These are phyloP conservation scores for Charadrius vociferus DNA, from an alignment of 2,113 vertebrate genomes.

Conservation along the genomic window DNA sequence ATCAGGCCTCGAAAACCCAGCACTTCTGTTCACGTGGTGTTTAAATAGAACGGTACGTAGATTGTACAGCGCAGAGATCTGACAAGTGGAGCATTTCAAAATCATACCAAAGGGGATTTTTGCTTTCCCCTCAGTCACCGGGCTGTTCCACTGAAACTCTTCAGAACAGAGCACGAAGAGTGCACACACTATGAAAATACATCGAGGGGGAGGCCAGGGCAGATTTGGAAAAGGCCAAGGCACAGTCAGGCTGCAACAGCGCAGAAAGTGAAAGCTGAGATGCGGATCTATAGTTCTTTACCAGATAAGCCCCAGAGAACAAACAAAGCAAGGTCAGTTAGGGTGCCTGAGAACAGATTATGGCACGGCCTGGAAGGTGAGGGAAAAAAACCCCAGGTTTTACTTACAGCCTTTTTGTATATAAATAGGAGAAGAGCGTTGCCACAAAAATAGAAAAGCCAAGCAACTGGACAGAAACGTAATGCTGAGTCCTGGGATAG, in stretches of 20 bases:
- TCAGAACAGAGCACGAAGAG: not conserved
- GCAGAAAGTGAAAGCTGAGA: not conserved
- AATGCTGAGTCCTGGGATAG: accelerated
- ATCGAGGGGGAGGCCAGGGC: not conserved
- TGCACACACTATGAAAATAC: accelerated
- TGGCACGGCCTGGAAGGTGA: not conserved
- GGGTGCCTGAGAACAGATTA: not conserved
- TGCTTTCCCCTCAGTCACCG: not conserved
- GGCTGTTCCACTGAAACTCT: not conserved
- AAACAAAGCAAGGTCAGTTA: not conserved
- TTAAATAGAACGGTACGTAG: not conserved
- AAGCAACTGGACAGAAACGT: not conserved
- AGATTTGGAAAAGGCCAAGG: not conserved
- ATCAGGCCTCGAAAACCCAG: not conserved
- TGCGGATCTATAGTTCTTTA: not conserved
- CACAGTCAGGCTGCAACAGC: not conserved
- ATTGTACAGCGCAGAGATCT: not conserved
- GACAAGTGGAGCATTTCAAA: not conserved
- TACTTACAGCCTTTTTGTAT: not conserved
- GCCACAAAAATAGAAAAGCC: not conserved
- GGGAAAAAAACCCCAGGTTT: not conserved
- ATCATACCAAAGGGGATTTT: accelerated
- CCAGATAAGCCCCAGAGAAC: not conserved
- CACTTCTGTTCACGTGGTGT: not conserved
- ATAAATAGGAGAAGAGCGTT: not conserved